Evolutionary conservation across 2,113 vertebrate species (phyloP), one percentile per base, ranked within the genome.

Genomic region (Cyprinodon brontotheroides): DNA sequence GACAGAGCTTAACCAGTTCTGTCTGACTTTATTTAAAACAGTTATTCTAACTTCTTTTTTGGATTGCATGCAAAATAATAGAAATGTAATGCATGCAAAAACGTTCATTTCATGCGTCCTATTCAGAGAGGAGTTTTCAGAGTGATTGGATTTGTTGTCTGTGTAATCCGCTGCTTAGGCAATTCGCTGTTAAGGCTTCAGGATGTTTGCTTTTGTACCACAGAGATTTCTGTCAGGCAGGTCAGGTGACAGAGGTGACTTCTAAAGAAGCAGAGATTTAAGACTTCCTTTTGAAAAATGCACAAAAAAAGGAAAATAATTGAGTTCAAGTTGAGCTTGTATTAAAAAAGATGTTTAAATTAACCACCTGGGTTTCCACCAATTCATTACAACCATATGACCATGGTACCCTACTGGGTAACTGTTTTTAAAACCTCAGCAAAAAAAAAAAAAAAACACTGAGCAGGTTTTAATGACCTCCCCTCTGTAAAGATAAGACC

Each of bases 311-410:
- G 68, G 1, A 38, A 66, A n/a, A 43, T 20, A 39, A n/a, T 50
- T 15, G 11, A 64, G 38, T 36, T 43, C 40, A 20, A 61, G 5
- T 43, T 2, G 1, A 45, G 45, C 15, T 15, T 53, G 48, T 53
- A 53, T 14, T n/a, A 15, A 4, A n/a, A 12, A 9, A 57, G n/a
- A 17, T 20, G 10, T 60, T 89, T 87, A 89, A 91, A 86, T 93
- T 82, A 77, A 79, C 68, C 68, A 29, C 85, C 85, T 70, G 74
- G 61, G 66, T 86, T 85, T 68, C 72, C 84, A 70, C 68, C 68
- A 80, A 78, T 91, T 92, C 83, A 91, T 92, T 89, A 89, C 70
- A 88, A 85, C 77, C 87, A 89, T 81, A 85, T 88, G 90, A 90
- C 83, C 50, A 70, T 89, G 80, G 50, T 77, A 68, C 70, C 84